A percentile compares a stretch with the other conserved stretches of the same genome.
These are phyloP conservation scores for Exocentrus adspersus DNA, from an alignment of 2,888 invertebrate genomes.

Conservation along the genomic window DNA sequence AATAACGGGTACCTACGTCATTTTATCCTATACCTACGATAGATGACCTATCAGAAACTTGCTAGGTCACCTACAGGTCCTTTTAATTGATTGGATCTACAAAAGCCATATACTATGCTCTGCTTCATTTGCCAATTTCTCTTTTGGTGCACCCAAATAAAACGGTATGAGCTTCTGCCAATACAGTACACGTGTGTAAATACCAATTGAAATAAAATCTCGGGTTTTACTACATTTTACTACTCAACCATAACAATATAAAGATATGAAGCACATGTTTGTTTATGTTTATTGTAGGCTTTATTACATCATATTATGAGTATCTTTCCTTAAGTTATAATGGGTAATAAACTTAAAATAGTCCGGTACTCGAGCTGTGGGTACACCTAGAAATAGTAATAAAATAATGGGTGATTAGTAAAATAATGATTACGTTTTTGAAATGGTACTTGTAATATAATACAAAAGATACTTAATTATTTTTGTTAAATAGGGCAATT, in stretches of 20 bases:
- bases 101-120: no score
- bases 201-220: neutral
- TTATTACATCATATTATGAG: neutral
- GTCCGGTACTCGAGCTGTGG: neutral
- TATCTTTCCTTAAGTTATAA: neutral
- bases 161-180: neutral
- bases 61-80: no score
- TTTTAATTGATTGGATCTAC: no score
- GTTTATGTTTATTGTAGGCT: conserved; percentile 10
- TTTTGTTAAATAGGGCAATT: no score
- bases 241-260: neutral
- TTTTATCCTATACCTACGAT: no score
- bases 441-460: no score
- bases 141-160: neutral
- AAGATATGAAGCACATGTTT: conserved; percentile 4
- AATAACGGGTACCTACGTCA: no score
- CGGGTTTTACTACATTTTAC: neutral
- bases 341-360: conserved; percentile 7
- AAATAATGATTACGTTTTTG: no score
- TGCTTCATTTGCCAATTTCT: neutral
- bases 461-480: no score
- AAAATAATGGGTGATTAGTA: no score
- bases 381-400: neutral
- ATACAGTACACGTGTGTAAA: neutral
- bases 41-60: no score